Percentiles rank a stretch among this genome's conserved stretches.
Evolutionary conservation across 2,113 vertebrate species (phyloP).

Genomic region (Nematolebias whitei): DNA sequence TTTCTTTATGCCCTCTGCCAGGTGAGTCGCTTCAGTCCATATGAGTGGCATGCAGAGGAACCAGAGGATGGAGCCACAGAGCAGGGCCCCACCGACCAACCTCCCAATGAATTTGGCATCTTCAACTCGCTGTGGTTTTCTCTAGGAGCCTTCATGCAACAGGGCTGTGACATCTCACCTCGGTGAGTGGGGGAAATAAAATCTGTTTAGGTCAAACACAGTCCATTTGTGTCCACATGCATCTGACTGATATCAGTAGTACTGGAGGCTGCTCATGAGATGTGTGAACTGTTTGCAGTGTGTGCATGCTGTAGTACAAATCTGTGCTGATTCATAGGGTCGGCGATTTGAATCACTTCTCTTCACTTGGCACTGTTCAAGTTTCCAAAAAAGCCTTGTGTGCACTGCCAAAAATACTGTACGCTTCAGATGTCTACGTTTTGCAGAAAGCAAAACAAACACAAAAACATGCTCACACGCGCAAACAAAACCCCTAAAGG

Average conservation of each 20-base stretch:
- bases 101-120: constrained; percentile 98
- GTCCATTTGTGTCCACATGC: too few species aligned
- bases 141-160: constrained; percentile 99
- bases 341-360: constrained; percentile 47
- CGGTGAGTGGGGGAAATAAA: constrained; percentile 80
- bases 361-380: constrained; percentile 32
- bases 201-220: too few species aligned
- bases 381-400: constrained; percentile 30
- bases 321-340: constrained; percentile 46
- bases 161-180: constrained; percentile 99
- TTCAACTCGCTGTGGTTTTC: constrained; percentile 99
- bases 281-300: constrained; percentile 33
- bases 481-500: constrained; percentile 26
- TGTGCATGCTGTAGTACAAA: constrained; percentile 23
- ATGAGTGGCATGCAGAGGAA: constrained; percentile 98
- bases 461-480: constrained; percentile 12
- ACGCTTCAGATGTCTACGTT: background rate
- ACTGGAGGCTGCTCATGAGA: constrained; percentile 12
- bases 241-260: constrained; percentile 18
- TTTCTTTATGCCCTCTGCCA: constrained; percentile 16
- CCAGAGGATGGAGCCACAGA: constrained; percentile 93
- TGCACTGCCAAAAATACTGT: constrained; percentile 11
- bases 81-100: constrained; percentile 89
- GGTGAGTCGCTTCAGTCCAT: constrained; percentile 95
- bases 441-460: constrained; percentile 3